Conservation (phyloP, 2,113 vertebrate genomes). For the Fregata magnificens region DNA sequence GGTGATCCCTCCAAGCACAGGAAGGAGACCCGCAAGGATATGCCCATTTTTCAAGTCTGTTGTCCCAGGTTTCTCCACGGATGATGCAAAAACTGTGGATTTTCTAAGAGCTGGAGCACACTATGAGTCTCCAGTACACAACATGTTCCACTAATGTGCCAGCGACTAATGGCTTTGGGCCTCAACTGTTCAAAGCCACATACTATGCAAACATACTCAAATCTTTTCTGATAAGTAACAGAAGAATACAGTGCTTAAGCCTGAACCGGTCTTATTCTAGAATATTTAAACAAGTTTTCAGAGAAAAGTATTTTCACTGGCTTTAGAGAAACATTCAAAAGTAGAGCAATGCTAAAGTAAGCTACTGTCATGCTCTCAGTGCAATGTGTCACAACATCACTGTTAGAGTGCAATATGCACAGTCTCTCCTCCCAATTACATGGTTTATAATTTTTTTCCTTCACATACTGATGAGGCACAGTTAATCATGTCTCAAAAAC, state of each 20-base stretch:
- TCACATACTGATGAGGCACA: background rate
- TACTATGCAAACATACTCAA: background rate
- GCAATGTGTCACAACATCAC: background rate
- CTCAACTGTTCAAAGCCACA: background rate
- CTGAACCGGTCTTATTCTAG: background rate
- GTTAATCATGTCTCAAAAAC: background rate
- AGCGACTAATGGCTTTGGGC: background rate
- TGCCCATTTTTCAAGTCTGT: background rate
- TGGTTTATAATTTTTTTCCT: background rate
- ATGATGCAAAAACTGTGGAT: background rate
- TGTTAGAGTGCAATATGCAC: background rate
- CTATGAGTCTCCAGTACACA: rapidly evolving
- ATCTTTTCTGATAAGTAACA: background rate
- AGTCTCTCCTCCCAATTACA: background rate
- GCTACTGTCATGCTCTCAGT: background rate
- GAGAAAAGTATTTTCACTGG: background rate
- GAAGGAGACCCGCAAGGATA: background rate
- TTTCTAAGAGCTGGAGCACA: background rate
- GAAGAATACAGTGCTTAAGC: background rate
- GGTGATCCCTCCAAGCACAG: background rate
- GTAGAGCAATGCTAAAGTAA: background rate
- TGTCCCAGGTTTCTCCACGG: background rate
- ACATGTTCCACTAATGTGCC: background rate
- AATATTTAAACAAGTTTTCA: background rate
- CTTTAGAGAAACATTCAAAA: background rate